phyloP scores from a whole-genome alignment of 2,797 vertebrate species.

The Mormyrus proboscirostris region DNA sequence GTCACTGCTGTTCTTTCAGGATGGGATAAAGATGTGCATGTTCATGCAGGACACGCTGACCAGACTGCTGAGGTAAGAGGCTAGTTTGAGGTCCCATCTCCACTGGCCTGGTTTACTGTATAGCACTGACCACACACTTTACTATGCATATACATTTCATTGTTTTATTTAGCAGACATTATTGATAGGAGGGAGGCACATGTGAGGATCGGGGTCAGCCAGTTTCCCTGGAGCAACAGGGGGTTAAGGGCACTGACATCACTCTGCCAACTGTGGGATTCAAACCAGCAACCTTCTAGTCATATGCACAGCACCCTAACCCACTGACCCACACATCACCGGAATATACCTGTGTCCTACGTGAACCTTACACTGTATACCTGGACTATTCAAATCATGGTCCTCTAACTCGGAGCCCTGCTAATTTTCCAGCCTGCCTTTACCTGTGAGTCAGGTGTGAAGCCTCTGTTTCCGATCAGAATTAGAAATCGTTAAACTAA shows the following conservation, averaged over 20 bases:
- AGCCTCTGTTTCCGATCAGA: not conserved
- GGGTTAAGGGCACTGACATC: not conserved
- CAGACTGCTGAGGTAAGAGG: slow-evolving; percentile 77
- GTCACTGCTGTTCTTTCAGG: slow-evolving; percentile 58
- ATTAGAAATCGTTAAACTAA: not conserved
- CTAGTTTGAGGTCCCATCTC: not conserved
- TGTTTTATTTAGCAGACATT: not conserved
- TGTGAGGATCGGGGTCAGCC: not conserved
- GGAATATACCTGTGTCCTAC: not conserved
- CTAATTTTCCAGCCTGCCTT: not conserved
- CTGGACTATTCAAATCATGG: not conserved
- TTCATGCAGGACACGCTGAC: slow-evolving; percentile 92
- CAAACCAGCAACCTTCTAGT: not conserved
- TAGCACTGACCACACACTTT: not conserved
- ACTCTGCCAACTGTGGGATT: not conserved
- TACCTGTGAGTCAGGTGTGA: not conserved
- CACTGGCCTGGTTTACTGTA: not conserved
- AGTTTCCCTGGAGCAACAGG: not conserved
- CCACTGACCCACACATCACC: not conserved
- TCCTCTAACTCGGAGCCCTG: not conserved
- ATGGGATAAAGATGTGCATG: slow-evolving; percentile 88
- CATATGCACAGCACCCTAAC: not conserved
- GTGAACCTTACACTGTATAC: not conserved
- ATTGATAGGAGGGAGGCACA: not conserved
- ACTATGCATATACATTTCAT: not conserved